A percentile compares a stretch with the other conserved stretches of the same genome.
phyloP scores from a whole-genome alignment of 2,888 invertebrate genomes.

The Spodoptera exigua region DNA sequence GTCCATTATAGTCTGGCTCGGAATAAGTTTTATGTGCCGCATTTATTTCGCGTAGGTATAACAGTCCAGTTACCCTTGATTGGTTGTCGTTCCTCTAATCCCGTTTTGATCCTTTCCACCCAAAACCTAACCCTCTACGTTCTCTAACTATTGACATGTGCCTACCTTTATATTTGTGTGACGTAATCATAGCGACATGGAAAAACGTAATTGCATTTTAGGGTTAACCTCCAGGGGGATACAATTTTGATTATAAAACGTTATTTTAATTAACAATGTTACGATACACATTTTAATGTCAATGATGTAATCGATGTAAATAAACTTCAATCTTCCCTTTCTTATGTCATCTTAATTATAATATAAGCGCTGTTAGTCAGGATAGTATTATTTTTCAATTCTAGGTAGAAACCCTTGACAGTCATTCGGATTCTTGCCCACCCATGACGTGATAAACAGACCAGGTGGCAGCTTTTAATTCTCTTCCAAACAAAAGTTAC shows the following conservation, averaged over 20 bases:
- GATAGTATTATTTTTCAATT: no score
- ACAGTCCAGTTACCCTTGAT: slow-evolving; percentile 91
- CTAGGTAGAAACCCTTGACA: neutral
- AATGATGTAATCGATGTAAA: no score
- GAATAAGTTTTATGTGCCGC: slow-evolving; percentile 87
- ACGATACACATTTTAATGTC: no score
- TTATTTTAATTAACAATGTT: no score
- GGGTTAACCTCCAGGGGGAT: neutral
- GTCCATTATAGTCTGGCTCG: slow-evolving; percentile 58
- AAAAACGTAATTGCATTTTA: slow-evolving; percentile 53
- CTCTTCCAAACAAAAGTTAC: no score
- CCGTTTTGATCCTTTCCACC: slow-evolving; percentile 92
- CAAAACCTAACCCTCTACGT: slow-evolving; percentile 88
- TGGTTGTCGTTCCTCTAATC: slow-evolving; percentile 92
- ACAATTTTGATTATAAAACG: no score
- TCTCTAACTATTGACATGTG: slow-evolving; percentile 88
- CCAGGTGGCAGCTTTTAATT: no score
- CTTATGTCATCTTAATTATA: no score
- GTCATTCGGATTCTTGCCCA: no score
- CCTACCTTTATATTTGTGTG: slow-evolving; percentile 78
- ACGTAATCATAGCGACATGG: slow-evolving; percentile 63
- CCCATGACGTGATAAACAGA: no score
- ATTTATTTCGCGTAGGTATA: slow-evolving; percentile 89
- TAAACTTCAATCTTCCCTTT: no score
- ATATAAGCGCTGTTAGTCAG: no score